Base-by-base conservation (phyloP, 2,113 vertebrate genomes). In the Sylvietta virens region DNA sequence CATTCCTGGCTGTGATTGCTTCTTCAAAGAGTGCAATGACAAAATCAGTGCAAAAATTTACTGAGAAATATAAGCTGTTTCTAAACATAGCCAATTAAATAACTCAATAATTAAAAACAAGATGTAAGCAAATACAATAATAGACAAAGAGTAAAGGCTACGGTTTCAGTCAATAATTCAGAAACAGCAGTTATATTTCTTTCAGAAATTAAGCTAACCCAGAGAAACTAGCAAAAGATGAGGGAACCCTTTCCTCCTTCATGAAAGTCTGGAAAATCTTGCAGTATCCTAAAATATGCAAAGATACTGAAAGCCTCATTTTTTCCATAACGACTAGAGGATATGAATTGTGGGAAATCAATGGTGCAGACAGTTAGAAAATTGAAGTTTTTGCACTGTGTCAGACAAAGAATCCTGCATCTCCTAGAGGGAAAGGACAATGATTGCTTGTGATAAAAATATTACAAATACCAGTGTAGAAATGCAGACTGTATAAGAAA, bases 301-400 rank as follows among this genome's bases (percentile, higher is more conserved):
- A 92, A 90, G 19, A 58, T 73, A 62, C 45, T 50, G 26, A 86
- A 92, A 88, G 62, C 15, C 13, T 85, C 39, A 14, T 84, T 84
- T 94, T 85, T 90, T 67, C 50, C 35, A 14, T 86, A 90, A 91
- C 40, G 95, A 61, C 74, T 50, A 62, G 54, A 90, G 47, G 27
- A 80, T 57, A 73, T 88, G 67, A 96, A 95, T 88, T 11, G 6
- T 88, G 79, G 86, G 47, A 88, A 92, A 94, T 92, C 92, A 92
- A 27, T 86, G 67, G 39, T 93, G 82, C 90, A 90, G 66, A 80
- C 62, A 92, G 48, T 72, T 90, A 94, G 94, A 83, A 96, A 95
- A 94, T 33, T 69, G 62, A 94, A 88, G 57, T 17, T 77, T 90
- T 93, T 81, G 39, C 79, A 77, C 50, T 65, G 40, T 77, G 54